phyloP scores from a whole-genome alignment of 2,888 invertebrate genomes.

The Ophioninae sp. region DNA sequence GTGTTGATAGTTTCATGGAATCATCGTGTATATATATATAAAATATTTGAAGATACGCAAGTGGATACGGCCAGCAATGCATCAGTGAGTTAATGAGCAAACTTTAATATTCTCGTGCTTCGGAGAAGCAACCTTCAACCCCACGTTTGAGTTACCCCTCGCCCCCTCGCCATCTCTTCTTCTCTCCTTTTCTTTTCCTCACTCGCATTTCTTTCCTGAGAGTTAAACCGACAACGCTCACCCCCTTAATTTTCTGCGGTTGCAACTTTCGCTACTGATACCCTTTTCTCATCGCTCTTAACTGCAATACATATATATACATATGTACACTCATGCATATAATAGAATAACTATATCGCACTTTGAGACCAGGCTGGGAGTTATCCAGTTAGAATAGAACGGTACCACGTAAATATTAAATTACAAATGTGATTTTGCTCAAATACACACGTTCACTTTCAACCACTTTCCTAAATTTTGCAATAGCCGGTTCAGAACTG shows the following conservation, averaged over 20 bases:
- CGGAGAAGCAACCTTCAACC: constrained; percentile 39
- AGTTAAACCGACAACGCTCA: constrained; percentile 59
- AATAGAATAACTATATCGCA: constrained; percentile 13
- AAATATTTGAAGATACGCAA: constrained; percentile 54
- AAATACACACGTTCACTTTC: neutral
- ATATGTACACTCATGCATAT: no score
- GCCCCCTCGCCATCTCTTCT: constrained; percentile 59
- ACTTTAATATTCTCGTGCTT: constrained; percentile 74
- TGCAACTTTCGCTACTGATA: constrained; percentile 36
- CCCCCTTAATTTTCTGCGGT: constrained; percentile 59
- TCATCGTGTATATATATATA: constrained; percentile 41
- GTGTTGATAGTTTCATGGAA: constrained; percentile 42
- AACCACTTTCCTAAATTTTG: neutral
- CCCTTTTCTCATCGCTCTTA: constrained; percentile 35
- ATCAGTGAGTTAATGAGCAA: constrained; percentile 76
- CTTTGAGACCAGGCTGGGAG: constrained; percentile 33
- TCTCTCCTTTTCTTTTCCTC: constrained; percentile 54
- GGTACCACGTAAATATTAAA: constrained; percentile 17
- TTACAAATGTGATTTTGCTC: constrained; percentile 9
- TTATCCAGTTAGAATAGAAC: constrained; percentile 27
- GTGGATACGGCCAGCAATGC: constrained; percentile 66
- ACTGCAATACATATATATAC: constrained; percentile 8
- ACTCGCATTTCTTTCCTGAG: constrained; percentile 53
- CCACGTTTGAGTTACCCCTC: constrained; percentile 59
- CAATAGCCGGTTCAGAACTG: neutral